phyloP scores from a whole-genome alignment of 92 coral and sea anemone species.

The Parazoanthus swiftii region DNA sequence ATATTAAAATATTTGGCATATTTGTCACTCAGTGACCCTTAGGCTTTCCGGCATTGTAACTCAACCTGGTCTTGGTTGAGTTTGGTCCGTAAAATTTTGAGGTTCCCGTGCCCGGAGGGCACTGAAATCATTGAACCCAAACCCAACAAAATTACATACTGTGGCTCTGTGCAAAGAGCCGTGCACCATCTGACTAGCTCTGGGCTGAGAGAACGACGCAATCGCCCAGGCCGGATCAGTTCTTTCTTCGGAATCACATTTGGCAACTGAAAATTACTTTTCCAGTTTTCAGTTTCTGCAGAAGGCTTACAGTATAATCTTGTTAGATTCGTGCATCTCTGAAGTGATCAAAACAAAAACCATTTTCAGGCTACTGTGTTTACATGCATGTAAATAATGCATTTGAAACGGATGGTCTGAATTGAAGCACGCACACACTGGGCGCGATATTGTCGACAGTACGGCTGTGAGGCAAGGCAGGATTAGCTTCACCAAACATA shows the following conservation, averaged over 20 bases:
- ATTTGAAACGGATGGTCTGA: too few species aligned
- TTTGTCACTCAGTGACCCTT: too few species aligned
- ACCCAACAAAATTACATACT: neutral
- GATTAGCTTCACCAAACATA: neutral
- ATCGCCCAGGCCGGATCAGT: too few species aligned
- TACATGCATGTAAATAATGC: too few species aligned
- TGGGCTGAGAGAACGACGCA: neutral
- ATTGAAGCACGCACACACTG: neutral
- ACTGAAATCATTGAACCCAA: neutral
- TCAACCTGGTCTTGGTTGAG: neutral
- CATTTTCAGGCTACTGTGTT: neutral
- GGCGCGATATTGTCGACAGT: neutral
- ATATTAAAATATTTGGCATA: too few species aligned
- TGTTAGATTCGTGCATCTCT: neutral
- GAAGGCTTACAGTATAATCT: neutral
- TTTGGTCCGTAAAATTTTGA: neutral
- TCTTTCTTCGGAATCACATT: too few species aligned
- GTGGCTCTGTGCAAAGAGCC: neutral
- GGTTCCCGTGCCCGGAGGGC: neutral
- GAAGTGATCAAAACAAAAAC: too few species aligned
- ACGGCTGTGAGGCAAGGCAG: neutral
- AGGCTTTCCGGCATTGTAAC: too few species aligned
- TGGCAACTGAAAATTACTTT: too few species aligned
- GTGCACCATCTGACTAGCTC: neutral
- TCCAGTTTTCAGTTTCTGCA: neutral